A percentile compares a stretch with the other conserved stretches of the same genome.
phyloP scores from a whole-genome alignment of 1,140 invertebrate genomes.

The Solen grandis region DNA sequence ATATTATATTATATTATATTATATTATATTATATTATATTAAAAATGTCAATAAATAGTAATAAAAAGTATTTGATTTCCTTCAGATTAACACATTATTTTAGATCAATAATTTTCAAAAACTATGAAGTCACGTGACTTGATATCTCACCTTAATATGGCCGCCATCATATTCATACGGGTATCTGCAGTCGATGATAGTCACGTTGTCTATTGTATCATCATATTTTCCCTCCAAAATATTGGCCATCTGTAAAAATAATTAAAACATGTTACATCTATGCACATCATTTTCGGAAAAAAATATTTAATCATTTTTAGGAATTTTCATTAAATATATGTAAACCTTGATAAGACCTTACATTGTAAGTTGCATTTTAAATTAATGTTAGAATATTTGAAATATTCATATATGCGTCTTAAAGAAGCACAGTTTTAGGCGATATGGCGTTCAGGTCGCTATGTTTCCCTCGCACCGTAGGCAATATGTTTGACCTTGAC shows the following conservation, averaged over 20 bases:
- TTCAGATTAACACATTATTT: too few relatives aligned
- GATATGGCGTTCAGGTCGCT: constrained; percentile 26
- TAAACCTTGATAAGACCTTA: background rate
- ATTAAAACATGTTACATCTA: background rate
- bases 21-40: background rate
- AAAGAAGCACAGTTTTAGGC: constrained; percentile 6
- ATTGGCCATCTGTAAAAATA: constrained; percentile 57
- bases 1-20: background rate
- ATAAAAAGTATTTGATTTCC: background rate
- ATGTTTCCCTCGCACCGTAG: constrained; percentile 37
- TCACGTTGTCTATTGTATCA: constrained; percentile 59
- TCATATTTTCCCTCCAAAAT: constrained; percentile 64
- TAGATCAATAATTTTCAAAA: background rate
- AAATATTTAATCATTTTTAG: too few relatives aligned
- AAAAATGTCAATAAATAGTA: background rate
- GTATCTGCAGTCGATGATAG: constrained; percentile 86
- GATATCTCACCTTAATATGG: constrained; percentile 86
- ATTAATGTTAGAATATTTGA: background rate
- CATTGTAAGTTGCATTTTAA: background rate
- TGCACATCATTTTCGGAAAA: too few relatives aligned
- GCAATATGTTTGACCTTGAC: constrained; percentile 11
- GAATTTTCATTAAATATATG: too few relatives aligned
- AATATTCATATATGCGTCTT: background rate
- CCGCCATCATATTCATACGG: constrained; percentile 98
- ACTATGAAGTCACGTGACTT: background rate